These are phyloP conservation scores for Dasyprocta punctata DNA, from an alignment of 2,113 vertebrate genomes.

Conservation along the genomic window DNA sequence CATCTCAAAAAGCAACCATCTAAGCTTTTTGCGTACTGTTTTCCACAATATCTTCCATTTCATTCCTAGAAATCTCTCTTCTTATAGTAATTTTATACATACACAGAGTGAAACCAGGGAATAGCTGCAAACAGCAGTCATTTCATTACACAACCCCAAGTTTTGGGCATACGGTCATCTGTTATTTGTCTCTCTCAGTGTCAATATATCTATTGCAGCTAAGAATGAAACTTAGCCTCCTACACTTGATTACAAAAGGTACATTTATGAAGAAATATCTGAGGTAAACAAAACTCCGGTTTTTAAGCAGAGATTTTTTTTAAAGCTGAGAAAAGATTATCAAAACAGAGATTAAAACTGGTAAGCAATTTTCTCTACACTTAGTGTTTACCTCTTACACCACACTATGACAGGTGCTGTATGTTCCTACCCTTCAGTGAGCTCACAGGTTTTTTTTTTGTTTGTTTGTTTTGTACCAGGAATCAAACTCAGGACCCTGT, in stretches of 20 bases:
- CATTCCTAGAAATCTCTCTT: constrained; percentile 6
- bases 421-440: not conserved
- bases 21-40: not conserved
- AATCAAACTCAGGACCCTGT: too few relatives aligned
- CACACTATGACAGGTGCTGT: not conserved
- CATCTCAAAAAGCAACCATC: constrained; percentile 18
- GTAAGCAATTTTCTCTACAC: not conserved
- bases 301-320: not conserved
- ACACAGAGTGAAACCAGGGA: not conserved
- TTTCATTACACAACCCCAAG: not conserved
- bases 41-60: not conserved
- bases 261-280: not conserved
- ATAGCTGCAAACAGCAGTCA: not conserved
- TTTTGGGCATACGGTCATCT: not conserved
- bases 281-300: not conserved
- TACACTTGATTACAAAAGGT: not conserved
- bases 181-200: not conserved
- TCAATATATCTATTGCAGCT: not conserved
- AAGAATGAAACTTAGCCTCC: not conserved
- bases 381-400: not conserved
- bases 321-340: not conserved
- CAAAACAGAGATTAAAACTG: constrained; percentile 38
- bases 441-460: too few relatives aligned
- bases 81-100: not conserved
- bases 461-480: too few relatives aligned